A percentile compares a stretch with the other conserved stretches of the same genome.
These are phyloP conservation scores for Eudorcas thomsonii DNA, from an alignment of 2,113 vertebrate genomes.

Conservation along the genomic window DNA sequence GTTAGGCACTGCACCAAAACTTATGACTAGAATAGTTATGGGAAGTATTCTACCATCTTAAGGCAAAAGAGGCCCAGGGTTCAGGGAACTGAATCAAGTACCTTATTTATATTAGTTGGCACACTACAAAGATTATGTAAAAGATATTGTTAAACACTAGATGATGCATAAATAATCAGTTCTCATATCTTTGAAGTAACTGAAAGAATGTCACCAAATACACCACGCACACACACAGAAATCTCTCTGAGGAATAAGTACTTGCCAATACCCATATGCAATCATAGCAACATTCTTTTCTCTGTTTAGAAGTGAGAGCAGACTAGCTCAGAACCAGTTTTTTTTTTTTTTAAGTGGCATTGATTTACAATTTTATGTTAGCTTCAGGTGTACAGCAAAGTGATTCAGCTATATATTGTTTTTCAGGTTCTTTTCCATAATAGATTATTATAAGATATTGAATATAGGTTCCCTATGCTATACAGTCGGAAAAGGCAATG, in stretches of 20 bases:
- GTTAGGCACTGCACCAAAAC: not conserved
- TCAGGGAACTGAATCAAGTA: not conserved
- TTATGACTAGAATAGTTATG: not conserved
- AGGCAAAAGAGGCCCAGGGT: not conserved
- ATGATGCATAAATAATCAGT: not conserved
- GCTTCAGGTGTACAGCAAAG: not conserved
- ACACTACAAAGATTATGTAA: not conserved
- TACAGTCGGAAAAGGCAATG: not conserved
- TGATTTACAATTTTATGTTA: not conserved
- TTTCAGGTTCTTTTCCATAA: not conserved
- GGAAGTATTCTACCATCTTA: not conserved
- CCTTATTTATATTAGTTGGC: not conserved
- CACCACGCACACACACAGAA: not conserved
- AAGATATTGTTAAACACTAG: not conserved
- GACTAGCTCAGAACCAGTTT: not conserved
- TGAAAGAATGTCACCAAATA: slow-evolving; percentile 10
- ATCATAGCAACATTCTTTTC: not conserved
- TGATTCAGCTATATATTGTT: not conserved
- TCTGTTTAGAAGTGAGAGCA: not conserved
- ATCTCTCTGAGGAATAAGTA: not conserved
- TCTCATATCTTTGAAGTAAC: not conserved
- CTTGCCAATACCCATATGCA: not conserved
- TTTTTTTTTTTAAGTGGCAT: not conserved
- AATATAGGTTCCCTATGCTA: not conserved
- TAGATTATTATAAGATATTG: not conserved